Base-by-base conservation (phyloP, 1,140 invertebrate species). In the Euwallacea similis region DNA sequence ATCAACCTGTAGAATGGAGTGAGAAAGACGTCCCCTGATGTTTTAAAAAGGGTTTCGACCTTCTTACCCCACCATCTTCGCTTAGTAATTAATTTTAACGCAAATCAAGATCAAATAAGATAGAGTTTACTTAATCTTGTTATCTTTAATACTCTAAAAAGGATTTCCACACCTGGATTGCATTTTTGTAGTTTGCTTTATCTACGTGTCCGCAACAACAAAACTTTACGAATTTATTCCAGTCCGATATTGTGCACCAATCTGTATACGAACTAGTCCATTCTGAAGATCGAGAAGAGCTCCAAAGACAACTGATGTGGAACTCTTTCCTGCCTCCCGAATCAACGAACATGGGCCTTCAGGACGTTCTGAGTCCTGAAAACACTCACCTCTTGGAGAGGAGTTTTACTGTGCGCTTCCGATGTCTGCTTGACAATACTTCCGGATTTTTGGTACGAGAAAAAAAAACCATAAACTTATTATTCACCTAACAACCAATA, bases 221-320 rank as follows among this genome's bases (percentile, higher is more conserved):
- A 58, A 42, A n/a, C 16, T 58, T 56, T 21, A 66, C 13, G 56
- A 58, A 56, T 21, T 67, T 44, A 4, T 50, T 69, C 50, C 87
- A 99, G 97, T 99, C 97, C 69, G 98, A 99, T 84, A 98, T 99
- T 74, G 96, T 99, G 54, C 97, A 99, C 83, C 97, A 99, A 83
- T 97, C 95, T 72, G 96, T 99, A 16, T 98, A 98, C 87, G 97
- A 99, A 82, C 84, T 99, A 80, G 97, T 99, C 47, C 98, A 99
- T 84, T 98, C 96, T 0, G 98, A 99, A 85, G 98, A 99, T 82
- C 86, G 98, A 11, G 97, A 99, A 82, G 97, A 99, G 81, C 88
- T 99, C 41, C 96, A 98, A 82, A 84, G 95, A 54, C 97, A 99
- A 81, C 84, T 99, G 73, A 91, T 95, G 84, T 99, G 96, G 96